phyloP scores from a whole-genome alignment of 2,797 vertebrate species.

The Phoebastria nigripes region DNA sequence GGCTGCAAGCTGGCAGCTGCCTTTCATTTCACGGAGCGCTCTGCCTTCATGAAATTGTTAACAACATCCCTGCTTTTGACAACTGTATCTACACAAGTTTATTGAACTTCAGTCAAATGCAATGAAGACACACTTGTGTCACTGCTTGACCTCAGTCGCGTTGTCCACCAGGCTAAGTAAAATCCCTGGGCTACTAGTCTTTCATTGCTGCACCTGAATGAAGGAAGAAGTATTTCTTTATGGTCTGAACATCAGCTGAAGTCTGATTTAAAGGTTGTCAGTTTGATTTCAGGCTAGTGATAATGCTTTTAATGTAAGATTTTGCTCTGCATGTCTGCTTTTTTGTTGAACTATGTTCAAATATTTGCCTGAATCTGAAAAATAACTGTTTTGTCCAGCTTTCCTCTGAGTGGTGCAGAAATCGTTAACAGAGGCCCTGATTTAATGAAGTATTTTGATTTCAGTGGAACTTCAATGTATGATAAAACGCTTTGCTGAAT shows the following conservation, averaged over 20 bases:
- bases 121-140: not conserved
- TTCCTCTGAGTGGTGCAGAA: not conserved
- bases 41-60: not conserved
- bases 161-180: not conserved
- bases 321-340: not conserved
- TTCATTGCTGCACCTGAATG: not conserved
- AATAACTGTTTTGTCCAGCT: not conserved
- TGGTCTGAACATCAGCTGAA: not conserved
- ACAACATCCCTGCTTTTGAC: not conserved
- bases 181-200: not conserved
- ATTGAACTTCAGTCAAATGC: not conserved
- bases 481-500: not conserved
- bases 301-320: not conserved
- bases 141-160: not conserved
- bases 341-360: not conserved
- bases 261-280: not conserved
- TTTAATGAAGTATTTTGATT: not conserved
- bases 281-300: slow-evolving; percentile 1
- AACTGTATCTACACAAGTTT: not conserved
- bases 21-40: not conserved
- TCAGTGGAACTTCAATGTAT: not conserved
- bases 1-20: slow-evolving; percentile 3
- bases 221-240: not conserved
- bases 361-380: not conserved
- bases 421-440: not conserved